phyloP scores from a whole-genome alignment of 2,113 vertebrate species.

The Sturnus vulgaris region DNA sequence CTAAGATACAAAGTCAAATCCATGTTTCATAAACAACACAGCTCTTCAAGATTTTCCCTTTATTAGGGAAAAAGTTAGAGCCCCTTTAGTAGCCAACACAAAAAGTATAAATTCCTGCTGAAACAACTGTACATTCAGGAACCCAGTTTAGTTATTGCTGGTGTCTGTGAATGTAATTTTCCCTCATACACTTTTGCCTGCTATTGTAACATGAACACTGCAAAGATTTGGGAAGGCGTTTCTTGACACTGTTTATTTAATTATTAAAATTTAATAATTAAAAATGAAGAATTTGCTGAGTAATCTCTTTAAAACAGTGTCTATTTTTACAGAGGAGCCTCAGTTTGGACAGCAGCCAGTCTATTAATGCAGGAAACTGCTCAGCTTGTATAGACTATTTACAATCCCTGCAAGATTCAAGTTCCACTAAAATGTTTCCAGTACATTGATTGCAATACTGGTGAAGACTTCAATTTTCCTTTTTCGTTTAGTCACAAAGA shows the following conservation, averaged over 20 bases:
- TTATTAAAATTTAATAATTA: not conserved
- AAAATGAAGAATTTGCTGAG: not conserved
- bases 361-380: slow-evolving; percentile 11
- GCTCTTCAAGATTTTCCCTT: not conserved
- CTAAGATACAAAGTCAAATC: not conserved
- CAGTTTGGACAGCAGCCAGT: not conserved
- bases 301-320: not conserved
- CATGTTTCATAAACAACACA: not conserved
- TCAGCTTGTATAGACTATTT: not conserved
- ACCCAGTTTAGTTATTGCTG: not conserved
- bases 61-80: not conserved
- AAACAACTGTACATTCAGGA: not conserved
- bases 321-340: not conserved
- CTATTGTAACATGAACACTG: not conserved
- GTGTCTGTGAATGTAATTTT: not conserved
- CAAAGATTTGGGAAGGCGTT: not conserved
- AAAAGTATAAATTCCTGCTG: not conserved
- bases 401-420: not conserved
- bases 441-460: not conserved
- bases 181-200: not conserved
- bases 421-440: not conserved
- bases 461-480: not conserved
- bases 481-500: not conserved
- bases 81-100: not conserved
- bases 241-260: not conserved